Conservation (phyloP, 2,113 vertebrate species). For the Cyanocitta stelleri region DNA sequence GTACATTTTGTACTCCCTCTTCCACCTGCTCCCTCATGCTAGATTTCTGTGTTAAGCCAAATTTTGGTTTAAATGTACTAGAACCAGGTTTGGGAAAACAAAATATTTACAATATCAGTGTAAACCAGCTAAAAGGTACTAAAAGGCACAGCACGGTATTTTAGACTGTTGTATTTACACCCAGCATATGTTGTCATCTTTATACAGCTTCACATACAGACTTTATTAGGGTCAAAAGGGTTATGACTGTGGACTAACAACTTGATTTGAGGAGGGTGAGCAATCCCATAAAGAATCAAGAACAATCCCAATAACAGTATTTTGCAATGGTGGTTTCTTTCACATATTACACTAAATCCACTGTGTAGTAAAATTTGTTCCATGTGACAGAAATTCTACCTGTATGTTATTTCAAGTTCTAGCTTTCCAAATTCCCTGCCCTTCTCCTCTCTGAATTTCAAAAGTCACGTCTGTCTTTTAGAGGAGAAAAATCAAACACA, state of each 20-base stretch:
- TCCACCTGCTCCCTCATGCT: background rate
- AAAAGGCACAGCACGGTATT: background rate
- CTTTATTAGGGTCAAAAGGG: background rate
- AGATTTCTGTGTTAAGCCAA: background rate
- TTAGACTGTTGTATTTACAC: background rate
- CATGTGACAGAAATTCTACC: background rate
- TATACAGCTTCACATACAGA: background rate
- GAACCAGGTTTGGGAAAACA: background rate
- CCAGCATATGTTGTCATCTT: accelerated
- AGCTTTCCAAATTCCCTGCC: background rate
- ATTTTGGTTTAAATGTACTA: background rate
- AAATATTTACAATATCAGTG: background rate
- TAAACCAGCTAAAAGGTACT: background rate
- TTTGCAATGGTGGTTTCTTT: background rate
- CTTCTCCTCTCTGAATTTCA: background rate
- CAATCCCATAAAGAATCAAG: background rate
- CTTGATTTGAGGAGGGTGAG: background rate
- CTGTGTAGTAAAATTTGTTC: background rate
- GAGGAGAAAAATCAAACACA: background rate
- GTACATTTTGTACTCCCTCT: background rate
- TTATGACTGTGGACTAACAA: background rate
- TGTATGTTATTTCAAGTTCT: background rate
- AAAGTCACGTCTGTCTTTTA: background rate
- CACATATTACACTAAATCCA: background rate
- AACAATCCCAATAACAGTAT: background rate